Base-by-base conservation (phyloP, 2,888 invertebrate species). In the Drosophila sordidula region DNA sequence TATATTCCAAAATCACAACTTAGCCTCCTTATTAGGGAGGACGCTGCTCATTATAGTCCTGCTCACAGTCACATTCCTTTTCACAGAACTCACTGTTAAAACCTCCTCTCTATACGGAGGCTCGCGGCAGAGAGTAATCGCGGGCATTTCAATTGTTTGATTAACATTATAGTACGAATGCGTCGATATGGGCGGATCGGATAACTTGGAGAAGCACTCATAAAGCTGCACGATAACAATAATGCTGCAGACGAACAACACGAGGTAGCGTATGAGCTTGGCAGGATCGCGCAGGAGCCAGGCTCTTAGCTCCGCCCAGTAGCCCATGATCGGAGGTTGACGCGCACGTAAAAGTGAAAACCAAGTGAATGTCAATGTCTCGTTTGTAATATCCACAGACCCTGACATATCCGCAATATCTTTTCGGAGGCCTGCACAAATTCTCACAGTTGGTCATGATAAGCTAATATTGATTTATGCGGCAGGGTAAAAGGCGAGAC, bases 161-260 rank as follows among this genome's bases (percentile, higher is more conserved):
- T 95, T 95, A 59, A 95, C 93, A 75, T 93, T 93, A 69, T 95
- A 95, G 82, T 94, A 94, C 0, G 95, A 95, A 90, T 95, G 94
- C 1, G 95, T 95, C 0, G 95, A 94, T 32, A 95, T 93, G 0
- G 95, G 95, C 0, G 94, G 94, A 70, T 94, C 88, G 6, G 93
- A 89, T 56, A 95, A 86, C 89, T 95, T 95, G 22, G 90, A 77
- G 5, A 95, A 91, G 80, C 95, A 95, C 70, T 93, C 93, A 51
- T 93, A 90, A 38, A 95, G 92, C 93, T 95, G 95, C 47, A 94
- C 94, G 11, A 94, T 84, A 0, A 95, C 94, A 18, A 95, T 91
- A 11, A 92, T 92, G 41, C 93, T 89, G 83, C 95, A 95, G 0
- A 92, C 87, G 6, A 94, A 78, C 0, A 95, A 90, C 2, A 95